Percentiles rank a stretch among this genome's conserved stretches.
Evolutionary conservation across 1,140 invertebrate genomes (phyloP).

Genomic region (Uloborus diversus): DNA sequence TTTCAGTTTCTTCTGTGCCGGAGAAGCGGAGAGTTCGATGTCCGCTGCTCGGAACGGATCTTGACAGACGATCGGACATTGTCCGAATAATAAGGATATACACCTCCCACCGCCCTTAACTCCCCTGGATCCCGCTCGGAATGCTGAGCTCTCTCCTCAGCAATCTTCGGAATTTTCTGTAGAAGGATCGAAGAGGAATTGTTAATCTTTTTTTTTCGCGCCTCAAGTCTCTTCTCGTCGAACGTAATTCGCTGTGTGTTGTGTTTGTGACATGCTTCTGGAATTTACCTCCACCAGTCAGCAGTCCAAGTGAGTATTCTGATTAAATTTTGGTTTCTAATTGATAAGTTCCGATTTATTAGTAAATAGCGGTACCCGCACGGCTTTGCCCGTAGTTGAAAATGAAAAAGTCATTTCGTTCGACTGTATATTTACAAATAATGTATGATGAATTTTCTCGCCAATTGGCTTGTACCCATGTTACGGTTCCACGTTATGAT

Average conservation of each 20-base stretch:
- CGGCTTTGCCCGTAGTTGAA: no score
- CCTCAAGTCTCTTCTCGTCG: no score
- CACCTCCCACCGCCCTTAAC: not conserved
- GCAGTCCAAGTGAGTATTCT: not conserved
- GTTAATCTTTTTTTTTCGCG: not conserved
- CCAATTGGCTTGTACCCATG: no score
- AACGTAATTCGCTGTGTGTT: not conserved
- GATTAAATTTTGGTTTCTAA: no score
- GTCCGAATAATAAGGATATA: not conserved
- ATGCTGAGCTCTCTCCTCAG: not conserved
- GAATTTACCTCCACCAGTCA: not conserved
- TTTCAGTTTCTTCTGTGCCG: not conserved
- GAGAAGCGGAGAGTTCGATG: not conserved
- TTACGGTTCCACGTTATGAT: no score
- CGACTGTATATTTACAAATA: no score
- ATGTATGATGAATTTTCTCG: no score
- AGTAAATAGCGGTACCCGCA: no score
- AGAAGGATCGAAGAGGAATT: not conserved
- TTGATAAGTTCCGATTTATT: no score
- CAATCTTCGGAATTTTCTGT: not conserved
- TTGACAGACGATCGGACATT: not conserved
- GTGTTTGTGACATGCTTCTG: not conserved
- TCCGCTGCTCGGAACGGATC: not conserved
- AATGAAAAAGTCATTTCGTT: no score
- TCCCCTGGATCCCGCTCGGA: not conserved